Evolutionary conservation across 2,113 vertebrate species (phyloP), one percentile per base, ranked within the genome.

Genomic region (Rhabdornis inornatus): DNA sequence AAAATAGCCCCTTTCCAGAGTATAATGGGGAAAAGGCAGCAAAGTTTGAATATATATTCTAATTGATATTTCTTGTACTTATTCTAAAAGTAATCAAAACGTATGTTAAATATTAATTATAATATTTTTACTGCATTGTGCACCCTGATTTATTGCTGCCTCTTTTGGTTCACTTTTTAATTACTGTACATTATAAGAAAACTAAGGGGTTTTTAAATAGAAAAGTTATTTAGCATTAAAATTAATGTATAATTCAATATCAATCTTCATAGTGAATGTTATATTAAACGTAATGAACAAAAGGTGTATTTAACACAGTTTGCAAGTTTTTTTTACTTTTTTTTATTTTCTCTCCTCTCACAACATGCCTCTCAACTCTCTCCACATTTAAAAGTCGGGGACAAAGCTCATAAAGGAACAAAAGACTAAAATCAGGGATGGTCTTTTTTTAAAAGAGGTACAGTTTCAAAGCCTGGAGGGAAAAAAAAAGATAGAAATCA

Each of bases 401-500:
- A 98, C 98, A 98, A 98, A 98, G 98, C 98, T 98, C 98, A 98
- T 98, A 98, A 98, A 97, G 97, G 98, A 98, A 98, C 97, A 98
- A 98, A 98, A 97, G 97, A 97, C 96, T 96, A 83, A 98, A 98
- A 98, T 98, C 98, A 97, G 97, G 98, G 98, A 98, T 97, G 97
- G 97, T 95, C 98, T 97, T 97, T 97, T 97, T 97, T 96, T 94
- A 98, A 98, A 98, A 98, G 97, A 98, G 97, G 97, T 97, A 96
- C 97, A 96, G 96, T 98, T 98, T 98, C 98, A 98, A 98, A 98
- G 98, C 97, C 97, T 96, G 95, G 95, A 97, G 95, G 87, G 64
- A 60, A 92, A 97, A 94, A 97, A 96, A 97, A 98, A 98, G 98
- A 98, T 98, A 97, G 93, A 98, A 98, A 98, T 98, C 98, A 98